A percentile compares a stretch with the other conserved stretches of the same genome.
These are phyloP conservation scores for Grammomys surdaster DNA, from an alignment of 2,113 vertebrate species.

Conservation along the genomic window DNA sequence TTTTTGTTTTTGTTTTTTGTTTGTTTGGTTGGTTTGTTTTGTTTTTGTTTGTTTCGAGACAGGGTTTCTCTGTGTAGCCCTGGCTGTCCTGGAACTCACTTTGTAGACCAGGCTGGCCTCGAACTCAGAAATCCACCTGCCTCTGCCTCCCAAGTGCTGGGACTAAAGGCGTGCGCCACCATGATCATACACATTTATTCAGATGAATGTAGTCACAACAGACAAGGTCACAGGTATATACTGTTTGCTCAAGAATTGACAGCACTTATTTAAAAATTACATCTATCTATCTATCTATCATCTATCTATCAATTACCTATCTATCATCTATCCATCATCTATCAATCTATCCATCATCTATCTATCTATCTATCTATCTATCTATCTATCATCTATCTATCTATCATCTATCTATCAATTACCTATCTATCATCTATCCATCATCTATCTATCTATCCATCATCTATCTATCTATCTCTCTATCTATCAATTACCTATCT, in stretches of 20 bases:
- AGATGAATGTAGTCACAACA: fast-evolving
- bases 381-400: background rate
- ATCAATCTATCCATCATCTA: background rate
- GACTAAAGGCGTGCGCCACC: no score
- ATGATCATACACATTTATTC: background rate
- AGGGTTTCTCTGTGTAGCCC: no score
- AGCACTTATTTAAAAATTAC: background rate
- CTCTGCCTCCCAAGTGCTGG: no score
- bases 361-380: background rate
- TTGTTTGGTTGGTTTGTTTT: no score
- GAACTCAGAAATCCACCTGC: no score
- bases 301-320: no score
- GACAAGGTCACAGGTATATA: background rate
- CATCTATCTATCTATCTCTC: background rate
- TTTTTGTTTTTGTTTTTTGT: no score
- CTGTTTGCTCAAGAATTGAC: background rate
- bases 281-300: no score
- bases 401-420: background rate
- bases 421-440: background rate
- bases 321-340: background rate
- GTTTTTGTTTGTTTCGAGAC: no score
- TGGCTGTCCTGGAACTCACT: no score
- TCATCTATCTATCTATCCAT: background rate
- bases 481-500: background rate
- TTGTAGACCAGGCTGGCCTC: no score